phyloP scores from a whole-genome alignment of 2,113 vertebrate genomes.

The Gobiocypris rarus region DNA sequence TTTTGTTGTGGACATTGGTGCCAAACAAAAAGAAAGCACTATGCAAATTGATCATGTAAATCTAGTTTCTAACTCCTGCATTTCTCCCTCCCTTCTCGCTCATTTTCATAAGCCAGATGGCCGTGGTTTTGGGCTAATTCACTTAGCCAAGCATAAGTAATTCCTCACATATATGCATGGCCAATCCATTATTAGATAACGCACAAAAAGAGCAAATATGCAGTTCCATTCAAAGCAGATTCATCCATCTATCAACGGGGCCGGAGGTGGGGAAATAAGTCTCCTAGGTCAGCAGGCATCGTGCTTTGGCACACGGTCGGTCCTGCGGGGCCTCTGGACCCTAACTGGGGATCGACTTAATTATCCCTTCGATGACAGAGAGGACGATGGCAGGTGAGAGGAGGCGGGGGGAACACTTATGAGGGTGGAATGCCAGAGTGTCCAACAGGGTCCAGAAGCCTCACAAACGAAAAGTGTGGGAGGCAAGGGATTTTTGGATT shows the following conservation, averaged over 20 bases:
- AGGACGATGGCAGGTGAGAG: conserved; percentile 40
- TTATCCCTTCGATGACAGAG: conserved; percentile 57
- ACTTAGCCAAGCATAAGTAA: conserved; percentile 70
- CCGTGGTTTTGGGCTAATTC: conserved; percentile 71
- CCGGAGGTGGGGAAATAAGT: conserved; percentile 61
- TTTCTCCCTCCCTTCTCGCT: conserved; percentile 23
- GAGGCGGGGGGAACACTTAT: not conserved
- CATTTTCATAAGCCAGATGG: conserved; percentile 72
- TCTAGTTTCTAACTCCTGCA: conserved; percentile 45
- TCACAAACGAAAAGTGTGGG: not conserved
- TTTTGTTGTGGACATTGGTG: conserved; percentile 68
- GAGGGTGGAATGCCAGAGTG: conserved; percentile 34
- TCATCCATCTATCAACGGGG: conserved; percentile 67
- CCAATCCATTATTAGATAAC: conserved; percentile 64
- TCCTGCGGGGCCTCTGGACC: conserved; percentile 12
- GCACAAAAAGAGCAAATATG: conserved; percentile 48
- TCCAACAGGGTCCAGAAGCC: conserved; percentile 9
- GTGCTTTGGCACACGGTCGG: conserved; percentile 52
- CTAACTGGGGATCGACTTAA: conserved; percentile 49
- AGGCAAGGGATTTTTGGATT: not conserved
- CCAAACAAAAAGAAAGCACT: conserved; percentile 58
- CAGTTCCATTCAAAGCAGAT: conserved; percentile 51
- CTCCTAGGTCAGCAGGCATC: conserved; percentile 60
- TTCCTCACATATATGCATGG: conserved; percentile 66
- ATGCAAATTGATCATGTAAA: conserved; percentile 70